Percentiles rank a stretch among this genome's conserved stretches.
phyloP scores from a whole-genome alignment of 2,888 invertebrate species.

The Xanthia togata region DNA sequence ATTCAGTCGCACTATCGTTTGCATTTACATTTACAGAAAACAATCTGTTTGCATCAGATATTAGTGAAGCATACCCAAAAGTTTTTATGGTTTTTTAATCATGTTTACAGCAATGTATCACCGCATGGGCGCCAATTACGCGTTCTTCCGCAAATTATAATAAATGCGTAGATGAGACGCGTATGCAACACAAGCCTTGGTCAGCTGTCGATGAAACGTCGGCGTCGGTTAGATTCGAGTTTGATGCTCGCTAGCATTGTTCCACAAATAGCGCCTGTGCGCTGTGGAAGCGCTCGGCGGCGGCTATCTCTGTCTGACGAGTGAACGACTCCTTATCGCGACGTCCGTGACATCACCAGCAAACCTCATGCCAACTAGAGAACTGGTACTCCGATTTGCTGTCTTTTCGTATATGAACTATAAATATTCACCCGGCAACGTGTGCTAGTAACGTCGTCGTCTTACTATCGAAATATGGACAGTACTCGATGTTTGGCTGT shows the following conservation, averaged over 20 bases:
- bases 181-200: constrained; percentile 54
- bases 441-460: constrained; percentile 44
- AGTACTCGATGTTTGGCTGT: constrained; percentile 26
- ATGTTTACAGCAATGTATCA: constrained; percentile 20
- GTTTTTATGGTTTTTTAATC: background rate
- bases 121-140: background rate
- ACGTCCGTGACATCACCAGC: constrained; percentile 81
- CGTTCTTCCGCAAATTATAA: constrained; percentile 11
- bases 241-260: constrained; percentile 79
- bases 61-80: background rate
- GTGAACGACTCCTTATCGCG: constrained; percentile 87
- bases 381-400: constrained; percentile 71
- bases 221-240: constrained; percentile 72
- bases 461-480: constrained; percentile 56
- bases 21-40: constrained; percentile 11
- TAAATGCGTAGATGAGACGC: constrained; percentile 24
- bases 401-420: constrained; percentile 65
- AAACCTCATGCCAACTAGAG: constrained; percentile 77
- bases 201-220: constrained; percentile 76
- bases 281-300: constrained; percentile 65
- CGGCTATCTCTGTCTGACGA: constrained; percentile 77
- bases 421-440: constrained; percentile 64
- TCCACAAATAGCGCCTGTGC: constrained; percentile 81
- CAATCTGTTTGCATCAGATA: background rate
- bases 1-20: constrained; percentile 16